phyloP scores from a whole-genome alignment of 30 jellyfish, hydroid and myxozoan genomes.

The Aurelia aurita complex sp. Pacific region DNA sequence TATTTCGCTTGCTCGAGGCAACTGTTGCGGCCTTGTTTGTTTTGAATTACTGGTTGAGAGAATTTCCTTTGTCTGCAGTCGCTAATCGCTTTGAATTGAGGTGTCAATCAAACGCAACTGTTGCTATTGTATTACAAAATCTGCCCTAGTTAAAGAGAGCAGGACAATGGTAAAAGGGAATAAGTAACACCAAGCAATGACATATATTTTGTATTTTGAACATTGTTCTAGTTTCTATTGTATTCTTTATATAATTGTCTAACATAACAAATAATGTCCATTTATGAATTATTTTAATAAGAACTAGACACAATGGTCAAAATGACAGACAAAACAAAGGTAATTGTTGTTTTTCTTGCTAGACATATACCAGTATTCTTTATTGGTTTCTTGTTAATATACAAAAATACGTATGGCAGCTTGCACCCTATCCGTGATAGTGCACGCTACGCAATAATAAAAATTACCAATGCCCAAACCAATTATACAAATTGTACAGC shows the following conservation, averaged over 20 bases:
- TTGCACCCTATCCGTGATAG: conserved; percentile 57
- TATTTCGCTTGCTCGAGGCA: no score
- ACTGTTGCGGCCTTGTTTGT: no score
- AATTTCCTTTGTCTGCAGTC: no score
- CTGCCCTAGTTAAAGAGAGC: no score
- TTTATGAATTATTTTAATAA: background rate
- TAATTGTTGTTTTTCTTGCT: no score
- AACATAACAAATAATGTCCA: conserved; percentile 1
- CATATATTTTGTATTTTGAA: conserved; percentile 10
- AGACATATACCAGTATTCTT: background rate
- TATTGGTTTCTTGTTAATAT: conserved; percentile 39
- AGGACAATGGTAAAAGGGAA: background rate
- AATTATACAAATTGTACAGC: conserved; percentile 87
- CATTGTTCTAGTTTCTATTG: conserved; percentile 39
- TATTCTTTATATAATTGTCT: conserved; percentile 14
- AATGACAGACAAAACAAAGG: conserved; percentile 8
- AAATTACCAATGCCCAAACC: conserved; percentile 59
- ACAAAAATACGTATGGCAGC: conserved; percentile 53
- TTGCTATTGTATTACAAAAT: no score
- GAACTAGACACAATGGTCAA: conserved; percentile 16
- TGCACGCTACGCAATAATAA: conserved; percentile 56
- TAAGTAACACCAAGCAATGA: conserved; percentile 6
- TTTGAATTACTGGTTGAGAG: no score
- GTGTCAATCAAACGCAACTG: no score
- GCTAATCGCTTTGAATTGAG: no score